Base-by-base conservation (phyloP, 2,888 invertebrate genomes). In the Deroplatys truncata region DNA sequence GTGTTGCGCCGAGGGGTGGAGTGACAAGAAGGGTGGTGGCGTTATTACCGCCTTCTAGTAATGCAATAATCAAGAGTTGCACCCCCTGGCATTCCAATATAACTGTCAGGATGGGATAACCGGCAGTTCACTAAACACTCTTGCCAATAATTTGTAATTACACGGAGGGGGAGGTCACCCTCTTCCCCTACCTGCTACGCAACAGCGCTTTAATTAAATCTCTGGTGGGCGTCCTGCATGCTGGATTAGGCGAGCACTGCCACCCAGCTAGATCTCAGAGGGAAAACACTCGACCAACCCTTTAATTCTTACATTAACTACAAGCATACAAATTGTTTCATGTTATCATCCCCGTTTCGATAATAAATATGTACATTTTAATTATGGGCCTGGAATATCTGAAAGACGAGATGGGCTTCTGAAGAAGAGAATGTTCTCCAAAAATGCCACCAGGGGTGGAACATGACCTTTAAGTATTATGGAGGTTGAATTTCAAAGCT, bases 111-210 rank as follows among this genome's bases (percentile, higher is more conserved):
- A 8, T n/a, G 35, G n/a, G 49, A 49, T 49, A 49, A 56, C 85
- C 43, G 85, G 56, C 56, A 49, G 85, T 85, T 86, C 86, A 86
- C 86, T 86, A 72, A 72, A 56, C 56, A 72, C 56, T 86, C 86
- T 86, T 86, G 86, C 86, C 86, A 86, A 86, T 86, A 86, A 86
- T 86, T 86, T 86, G 86, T 86, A 86, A 86, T 86, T 86, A 86
- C 86, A 72, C 86, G 86, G 28, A n/a, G 56, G 56, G 25, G 56
- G 56, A 72, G 56, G 56, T 72, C 56, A 72, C 85, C 85, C 49
- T 49, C 49, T 49, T 49, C 43, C 35, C 72, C 72, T 72, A 86
- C 86, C 86, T 86, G 86, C 85, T n/a, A 49, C 43, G 28, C 85
- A 49, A 85, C 28, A n/a, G 43, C 28, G 85, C 85, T 85, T 85